These are phyloP conservation scores for Acholoe squamosa DNA, from an alignment of 2,888 invertebrate genomes.

Conservation along the genomic window DNA sequence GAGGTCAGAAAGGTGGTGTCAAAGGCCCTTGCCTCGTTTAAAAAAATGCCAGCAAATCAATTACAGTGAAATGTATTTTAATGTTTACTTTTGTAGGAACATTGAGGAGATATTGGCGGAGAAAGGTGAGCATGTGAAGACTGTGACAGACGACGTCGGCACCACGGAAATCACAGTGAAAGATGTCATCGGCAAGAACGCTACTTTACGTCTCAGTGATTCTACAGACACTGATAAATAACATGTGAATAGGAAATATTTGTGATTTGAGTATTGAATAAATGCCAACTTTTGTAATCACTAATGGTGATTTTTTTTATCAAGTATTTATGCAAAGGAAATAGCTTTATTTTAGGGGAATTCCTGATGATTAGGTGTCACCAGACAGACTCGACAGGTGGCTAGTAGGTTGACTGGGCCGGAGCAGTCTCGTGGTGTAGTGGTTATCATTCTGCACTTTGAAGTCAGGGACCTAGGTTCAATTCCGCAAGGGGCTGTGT, in stretches of 20 bases:
- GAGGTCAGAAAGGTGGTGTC: too few relatives aligned
- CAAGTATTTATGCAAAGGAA: too few relatives aligned
- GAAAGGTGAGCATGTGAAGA: conserved; percentile 91
- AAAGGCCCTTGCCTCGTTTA: too few relatives aligned
- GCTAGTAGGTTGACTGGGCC: too few relatives aligned
- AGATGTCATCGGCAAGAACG: conserved; percentile 48
- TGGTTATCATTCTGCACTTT: too few relatives aligned
- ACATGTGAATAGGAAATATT: background rate
- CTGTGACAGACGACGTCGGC: conserved; percentile 73
- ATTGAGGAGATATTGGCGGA: conserved; percentile 94
- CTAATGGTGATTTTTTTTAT: background rate
- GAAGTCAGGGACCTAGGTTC: too few relatives aligned
- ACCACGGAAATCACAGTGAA: conserved; percentile 66
- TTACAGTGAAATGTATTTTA: background rate
- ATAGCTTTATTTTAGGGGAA: too few relatives aligned
- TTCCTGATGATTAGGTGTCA: too few relatives aligned
- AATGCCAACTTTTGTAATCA: background rate
- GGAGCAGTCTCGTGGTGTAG: too few relatives aligned
- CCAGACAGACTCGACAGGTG: too few relatives aligned
- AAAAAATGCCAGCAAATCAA: too few relatives aligned
- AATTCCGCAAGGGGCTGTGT: too few relatives aligned
- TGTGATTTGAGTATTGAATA: background rate
- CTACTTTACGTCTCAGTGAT: background rate
- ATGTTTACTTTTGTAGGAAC: conserved; percentile 85
- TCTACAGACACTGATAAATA: background rate